Conservation (phyloP, 2,113 vertebrate genomes). For the Etheostoma cragini region DNA sequence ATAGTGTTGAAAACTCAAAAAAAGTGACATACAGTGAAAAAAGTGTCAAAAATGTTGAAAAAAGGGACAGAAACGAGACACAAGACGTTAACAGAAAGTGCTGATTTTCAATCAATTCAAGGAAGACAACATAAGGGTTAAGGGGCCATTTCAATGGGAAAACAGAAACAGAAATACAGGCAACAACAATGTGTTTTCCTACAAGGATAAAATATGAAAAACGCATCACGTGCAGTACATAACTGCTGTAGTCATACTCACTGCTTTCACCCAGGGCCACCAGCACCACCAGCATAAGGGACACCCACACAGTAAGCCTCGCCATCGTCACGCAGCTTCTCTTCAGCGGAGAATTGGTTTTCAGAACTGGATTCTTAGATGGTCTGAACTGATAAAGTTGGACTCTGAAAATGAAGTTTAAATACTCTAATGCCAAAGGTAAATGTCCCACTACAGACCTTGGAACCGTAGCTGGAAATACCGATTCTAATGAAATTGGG, state of each 20-base stretch:
- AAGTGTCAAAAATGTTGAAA: no score
- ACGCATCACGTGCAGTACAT: not conserved
- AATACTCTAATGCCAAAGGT: constrained; percentile 26
- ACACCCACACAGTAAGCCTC: constrained; percentile 45
- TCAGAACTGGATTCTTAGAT: constrained; percentile 18
- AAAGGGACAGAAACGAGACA: no score
- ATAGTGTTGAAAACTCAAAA: no score
- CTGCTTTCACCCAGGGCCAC: constrained; percentile 51
- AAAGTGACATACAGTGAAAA: no score
- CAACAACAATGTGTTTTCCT: not conserved
- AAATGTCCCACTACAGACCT: not conserved
- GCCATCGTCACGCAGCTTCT: constrained; percentile 55
- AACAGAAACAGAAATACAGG: not conserved
- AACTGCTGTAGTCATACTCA: constrained; percentile 59
- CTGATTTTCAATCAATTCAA: no score
- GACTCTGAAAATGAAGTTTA: constrained; percentile 37
- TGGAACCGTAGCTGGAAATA: constrained; percentile 31
- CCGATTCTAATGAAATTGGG: constrained; percentile 3
- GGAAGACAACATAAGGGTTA: not conserved
- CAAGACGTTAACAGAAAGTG: no score
- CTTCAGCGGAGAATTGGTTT: not conserved
- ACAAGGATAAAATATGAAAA: not conserved
- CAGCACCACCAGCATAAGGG: constrained; percentile 55
- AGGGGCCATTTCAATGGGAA: not conserved
- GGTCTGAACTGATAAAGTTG: not conserved